phyloP scores from a whole-genome alignment of 2,113 vertebrate genomes.

The Paramisgurnus dabryanus region DNA sequence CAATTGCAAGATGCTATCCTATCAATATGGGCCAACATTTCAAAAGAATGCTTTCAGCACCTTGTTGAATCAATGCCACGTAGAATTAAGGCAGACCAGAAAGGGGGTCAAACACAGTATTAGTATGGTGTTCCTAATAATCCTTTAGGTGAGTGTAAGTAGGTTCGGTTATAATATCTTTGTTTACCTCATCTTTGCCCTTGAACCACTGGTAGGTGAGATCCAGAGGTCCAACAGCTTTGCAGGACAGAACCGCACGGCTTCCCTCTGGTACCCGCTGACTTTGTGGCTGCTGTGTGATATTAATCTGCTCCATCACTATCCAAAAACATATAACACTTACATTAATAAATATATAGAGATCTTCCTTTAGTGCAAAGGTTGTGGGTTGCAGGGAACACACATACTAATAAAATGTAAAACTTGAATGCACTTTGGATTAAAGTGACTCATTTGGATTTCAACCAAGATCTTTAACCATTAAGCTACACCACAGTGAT shows the following conservation, averaged over 20 bases:
- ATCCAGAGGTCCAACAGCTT: constrained; percentile 64
- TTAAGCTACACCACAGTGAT: no score
- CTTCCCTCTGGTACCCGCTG: constrained; percentile 65
- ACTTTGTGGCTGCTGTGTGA: constrained; percentile 74
- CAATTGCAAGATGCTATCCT: no score
- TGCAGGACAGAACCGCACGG: constrained; percentile 72
- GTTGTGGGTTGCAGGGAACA: no score
- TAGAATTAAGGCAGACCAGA: no score
- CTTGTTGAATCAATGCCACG: neutral
- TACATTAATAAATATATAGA: no score
- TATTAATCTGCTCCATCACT: constrained; percentile 71
- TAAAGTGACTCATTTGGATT: neutral
- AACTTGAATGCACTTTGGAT: neutral
- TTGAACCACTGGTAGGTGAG: constrained; percentile 84
- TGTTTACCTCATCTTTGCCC: constrained; percentile 73
- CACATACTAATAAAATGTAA: no score
- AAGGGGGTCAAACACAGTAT: no score
- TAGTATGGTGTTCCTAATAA: no score
- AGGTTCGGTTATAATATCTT: neutral
- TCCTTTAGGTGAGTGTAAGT: neutral
- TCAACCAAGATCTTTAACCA: no score
- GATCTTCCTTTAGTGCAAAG: no score
- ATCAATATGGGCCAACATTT: no score
- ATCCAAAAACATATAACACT: neutral
- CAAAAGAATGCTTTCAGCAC: neutral